These are phyloP conservation scores for Heliocidaris erythrogramma DNA, from an alignment of 35 echinoderm and acorn worm genomes.

Conservation along the genomic window DNA sequence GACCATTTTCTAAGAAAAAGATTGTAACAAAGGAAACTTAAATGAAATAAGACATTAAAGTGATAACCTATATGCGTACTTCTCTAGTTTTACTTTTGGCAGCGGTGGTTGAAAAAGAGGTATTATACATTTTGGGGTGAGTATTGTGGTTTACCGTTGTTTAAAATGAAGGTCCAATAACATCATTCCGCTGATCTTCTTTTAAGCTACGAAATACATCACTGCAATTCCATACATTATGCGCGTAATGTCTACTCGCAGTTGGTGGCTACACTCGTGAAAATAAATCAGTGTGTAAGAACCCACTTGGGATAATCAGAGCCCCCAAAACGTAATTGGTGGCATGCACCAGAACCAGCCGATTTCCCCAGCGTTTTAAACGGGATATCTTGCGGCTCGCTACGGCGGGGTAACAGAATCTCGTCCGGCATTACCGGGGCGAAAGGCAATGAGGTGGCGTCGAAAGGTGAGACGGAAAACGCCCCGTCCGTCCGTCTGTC, in stretches of 20 bases:
- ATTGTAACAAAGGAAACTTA: too few relatives aligned
- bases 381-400: not conserved
- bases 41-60: not conserved
- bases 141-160: not conserved
- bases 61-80: not conserved
- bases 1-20: too few relatives aligned
- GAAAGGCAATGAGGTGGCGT: conserved; percentile 8
- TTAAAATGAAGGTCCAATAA: not conserved
- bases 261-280: not conserved
- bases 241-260: not conserved
- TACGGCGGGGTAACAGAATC: not conserved
- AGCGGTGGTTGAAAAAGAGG: not conserved
- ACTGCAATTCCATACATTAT: not conserved
- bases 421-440: not conserved
- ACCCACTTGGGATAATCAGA: not conserved
- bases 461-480: not conserved
- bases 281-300: not conserved
- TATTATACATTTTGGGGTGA: not conserved
- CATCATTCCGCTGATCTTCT: not conserved
- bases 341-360: not conserved
- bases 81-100: not conserved
- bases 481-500: not conserved
- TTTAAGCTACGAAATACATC: not conserved
- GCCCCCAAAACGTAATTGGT: not conserved
- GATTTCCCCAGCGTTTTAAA: not conserved